Percentiles rank a stretch among this genome's conserved stretches.
Conservation (phyloP, 2,888 invertebrate genomes). For the Leptothorax acervorum region DNA sequence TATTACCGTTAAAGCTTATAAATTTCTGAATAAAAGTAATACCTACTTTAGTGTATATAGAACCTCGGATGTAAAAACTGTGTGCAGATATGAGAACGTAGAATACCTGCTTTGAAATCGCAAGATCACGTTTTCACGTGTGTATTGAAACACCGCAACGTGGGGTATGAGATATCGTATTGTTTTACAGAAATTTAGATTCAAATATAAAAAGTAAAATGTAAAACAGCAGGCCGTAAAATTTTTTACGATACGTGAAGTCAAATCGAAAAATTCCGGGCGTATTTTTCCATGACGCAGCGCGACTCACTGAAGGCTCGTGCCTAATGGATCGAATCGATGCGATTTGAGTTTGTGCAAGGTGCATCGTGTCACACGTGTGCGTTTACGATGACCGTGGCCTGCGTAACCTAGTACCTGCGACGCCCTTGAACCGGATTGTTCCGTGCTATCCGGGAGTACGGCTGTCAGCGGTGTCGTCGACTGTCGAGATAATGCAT, state of each 20-base stretch:
- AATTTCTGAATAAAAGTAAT: conserved; percentile 13
- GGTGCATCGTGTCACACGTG: conserved; percentile 58
- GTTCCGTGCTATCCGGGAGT: conserved; percentile 6
- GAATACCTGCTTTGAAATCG: not conserved
- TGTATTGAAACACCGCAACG: not conserved
- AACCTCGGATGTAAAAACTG: not conserved
- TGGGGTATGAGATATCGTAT: not conserved
- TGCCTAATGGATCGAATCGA: conserved; percentile 38
- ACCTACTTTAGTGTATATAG: not conserved
- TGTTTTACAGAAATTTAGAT: conserved; percentile 1
- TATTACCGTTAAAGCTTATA: not conserved
- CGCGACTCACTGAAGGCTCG: conserved; percentile 14
- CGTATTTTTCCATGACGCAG: conserved; percentile 22
- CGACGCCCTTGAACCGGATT: conserved; percentile 63
- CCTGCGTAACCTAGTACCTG: conserved; percentile 68
- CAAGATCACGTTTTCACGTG: not conserved
- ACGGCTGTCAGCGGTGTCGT: not conserved
- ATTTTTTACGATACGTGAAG: not conserved
- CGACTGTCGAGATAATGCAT: conserved; percentile 19
- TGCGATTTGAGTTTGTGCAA: conserved; percentile 44
- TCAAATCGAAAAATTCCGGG: not conserved
- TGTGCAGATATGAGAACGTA: not conserved
- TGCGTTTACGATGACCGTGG: conserved; percentile 70
- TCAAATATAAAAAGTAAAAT: not conserved
- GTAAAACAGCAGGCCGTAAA: not conserved